Base-by-base conservation (phyloP, 2,888 invertebrate genomes). In the Mythimna albipuncta region DNA sequence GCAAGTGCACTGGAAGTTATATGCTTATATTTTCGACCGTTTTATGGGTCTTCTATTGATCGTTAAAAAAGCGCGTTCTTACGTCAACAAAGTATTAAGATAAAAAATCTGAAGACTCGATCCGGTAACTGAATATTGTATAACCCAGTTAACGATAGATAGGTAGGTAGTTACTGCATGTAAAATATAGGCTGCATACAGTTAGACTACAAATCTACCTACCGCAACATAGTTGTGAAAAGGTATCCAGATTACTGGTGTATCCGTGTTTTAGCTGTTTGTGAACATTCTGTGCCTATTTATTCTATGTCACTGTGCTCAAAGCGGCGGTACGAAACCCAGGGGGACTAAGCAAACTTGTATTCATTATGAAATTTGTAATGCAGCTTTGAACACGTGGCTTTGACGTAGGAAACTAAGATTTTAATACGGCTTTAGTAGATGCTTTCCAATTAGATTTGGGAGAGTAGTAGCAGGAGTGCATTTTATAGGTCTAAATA, bases 301-400 rank as follows among this genome's bases (percentile, higher is more conserved):
- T 67, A 44, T n/a, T 66, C 66, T 75, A n/a, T 65, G 75, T 10
- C 65, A 67, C 47, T 77, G 73, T 64, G 77, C 82, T 83, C 82
- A 79, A 85, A 79, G 82, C 75, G 81, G 77, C 69, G 64, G 21
- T 13, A 50, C 44, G 50, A 65, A 81, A 76, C 80, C 88, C 79
- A 80, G 59, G 67, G 83, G 66, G 65, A 69, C 76, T 67, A 72
- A 65, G 64, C 55, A 66, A 82, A 79, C 82, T 79, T 77, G 83
- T 85, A 81, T 84, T 86, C 87, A 86, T 88, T 87, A 87, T 85
- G 86, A 89, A 89, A 89, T 90, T 89, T 89, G 87, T 89, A 89
- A 88, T 90, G 86, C 88, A 89, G 81, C 84, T 85, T 75, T 75
- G 69, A 82, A 72, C 72, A 72, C 79, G 70, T 79, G 83, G 77